Base-by-base conservation (phyloP, 2,888 invertebrate species). In the Caradrina kadenii region DNA sequence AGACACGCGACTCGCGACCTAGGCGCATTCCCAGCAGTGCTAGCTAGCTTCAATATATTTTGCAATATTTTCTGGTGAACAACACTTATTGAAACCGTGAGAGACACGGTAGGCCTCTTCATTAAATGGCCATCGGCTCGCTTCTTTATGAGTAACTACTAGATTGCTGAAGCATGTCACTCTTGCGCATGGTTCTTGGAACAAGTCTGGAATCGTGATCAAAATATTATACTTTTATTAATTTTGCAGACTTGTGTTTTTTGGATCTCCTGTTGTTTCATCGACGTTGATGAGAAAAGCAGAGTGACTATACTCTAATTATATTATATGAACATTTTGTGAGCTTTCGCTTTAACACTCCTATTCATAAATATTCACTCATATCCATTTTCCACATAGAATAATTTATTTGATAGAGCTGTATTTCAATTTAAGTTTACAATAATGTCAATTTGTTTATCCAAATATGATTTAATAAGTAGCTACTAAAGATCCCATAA, bases 1-100 rank as follows among this genome's bases (percentile, higher is more conserved):
- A 71, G 75, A 80, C 67, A 78, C 77, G 81, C 77, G 69, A 79
- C 64, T 35, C 66, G 73, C 26, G 61, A 80, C 72, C 72, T 73
- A 75, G 62, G 79, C 77, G 79, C 86, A 85, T 87, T 79, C 87
- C 73, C 35, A 65, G 78, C 62, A 52, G 69, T 59, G 69, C 55
- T 66, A 54, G 75, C 79, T 54, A 69, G 53, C 48, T 55, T 48
- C 53, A 45, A 45, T 45, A 45, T 45, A 39, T 39, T 39, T 39
- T 39, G 11, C 39, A 39, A 11, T 35, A 8, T 35, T 35, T 42
- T 42, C 7, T 15, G 42, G 7, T 17, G 45, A 6, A 45, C 5
- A 2, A 17, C 17, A 39, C 39, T 39, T 45, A 4, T 15, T 10
- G 42, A 42, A 42, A 2, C 42, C 15, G 15, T 42, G 13, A 42